phyloP scores from a whole-genome alignment of 2,888 invertebrate species.

The Mesoligia furuncula region DNA sequence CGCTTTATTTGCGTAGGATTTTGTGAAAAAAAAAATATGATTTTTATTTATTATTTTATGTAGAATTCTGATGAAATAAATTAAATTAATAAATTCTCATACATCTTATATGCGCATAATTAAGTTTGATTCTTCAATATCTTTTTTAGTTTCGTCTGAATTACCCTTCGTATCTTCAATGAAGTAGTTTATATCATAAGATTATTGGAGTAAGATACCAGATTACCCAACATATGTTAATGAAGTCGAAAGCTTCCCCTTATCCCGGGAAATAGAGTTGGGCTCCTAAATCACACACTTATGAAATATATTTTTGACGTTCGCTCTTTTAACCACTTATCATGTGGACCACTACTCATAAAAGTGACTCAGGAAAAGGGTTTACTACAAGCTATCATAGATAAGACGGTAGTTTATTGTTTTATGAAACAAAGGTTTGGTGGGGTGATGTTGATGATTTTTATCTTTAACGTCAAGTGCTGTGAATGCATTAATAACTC shows the following conservation, averaged over 20 bases:
- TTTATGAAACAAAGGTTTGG: background rate
- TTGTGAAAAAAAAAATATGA: conserved; percentile 38
- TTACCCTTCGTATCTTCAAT: conserved; percentile 8
- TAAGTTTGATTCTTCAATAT: conserved; percentile 13
- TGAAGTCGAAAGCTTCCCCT: conserved; percentile 53
- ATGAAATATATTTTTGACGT: conserved; percentile 27
- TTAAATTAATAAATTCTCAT: conserved; percentile 9
- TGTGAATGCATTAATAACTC: background rate
- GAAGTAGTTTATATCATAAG: conserved; percentile 48
- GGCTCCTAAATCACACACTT: conserved; percentile 56
- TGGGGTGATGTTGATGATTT: background rate
- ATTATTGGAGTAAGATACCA: conserved; percentile 52
- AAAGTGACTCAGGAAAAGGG: conserved; percentile 19
- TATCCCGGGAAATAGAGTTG: conserved; percentile 32
- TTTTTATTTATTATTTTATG: conserved; percentile 41
- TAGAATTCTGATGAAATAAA: conserved; percentile 35
- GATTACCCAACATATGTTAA: conserved; percentile 57
- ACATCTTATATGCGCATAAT: conserved; percentile 29
- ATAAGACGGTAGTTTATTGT: conserved; percentile 28
- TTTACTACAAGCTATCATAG: conserved; percentile 18
- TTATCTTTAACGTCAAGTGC: background rate
- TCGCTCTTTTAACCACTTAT: conserved; percentile 17
- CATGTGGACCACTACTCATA: conserved; percentile 30
- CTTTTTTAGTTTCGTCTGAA: background rate
- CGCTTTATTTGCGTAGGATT: conserved; percentile 36